Evolutionary conservation across 2,113 vertebrate genomes (phyloP).

Genomic region (Charadrius vociferus): DNA sequence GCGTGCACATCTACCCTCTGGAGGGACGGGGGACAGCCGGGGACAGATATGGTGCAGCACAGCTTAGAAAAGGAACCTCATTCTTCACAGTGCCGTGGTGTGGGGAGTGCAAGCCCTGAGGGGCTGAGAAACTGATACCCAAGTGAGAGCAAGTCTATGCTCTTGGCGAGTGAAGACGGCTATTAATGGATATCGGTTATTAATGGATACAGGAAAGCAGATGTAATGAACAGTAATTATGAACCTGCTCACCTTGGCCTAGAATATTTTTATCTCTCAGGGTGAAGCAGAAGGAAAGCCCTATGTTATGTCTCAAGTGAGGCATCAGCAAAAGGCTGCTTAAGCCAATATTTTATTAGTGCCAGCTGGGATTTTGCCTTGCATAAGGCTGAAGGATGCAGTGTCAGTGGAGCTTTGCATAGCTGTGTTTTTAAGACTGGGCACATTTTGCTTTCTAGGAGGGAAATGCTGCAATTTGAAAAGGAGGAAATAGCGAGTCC

Average conservation of each 20-base stretch:
- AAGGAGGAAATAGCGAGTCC: background rate
- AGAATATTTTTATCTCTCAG: background rate
- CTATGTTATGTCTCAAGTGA: background rate
- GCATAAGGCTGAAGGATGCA: background rate
- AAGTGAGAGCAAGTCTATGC: background rate
- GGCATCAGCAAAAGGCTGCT: background rate
- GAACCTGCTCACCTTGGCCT: background rate
- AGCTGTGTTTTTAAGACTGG: background rate
- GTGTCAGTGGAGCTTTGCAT: background rate
- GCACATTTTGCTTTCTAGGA: background rate
- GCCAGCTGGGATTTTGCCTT: background rate
- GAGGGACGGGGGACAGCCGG: fast-evolving
- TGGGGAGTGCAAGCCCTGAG: background rate
- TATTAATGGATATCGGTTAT: background rate
- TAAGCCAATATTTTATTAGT: background rate
- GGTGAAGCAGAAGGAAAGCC: background rate
- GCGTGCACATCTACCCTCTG: background rate
- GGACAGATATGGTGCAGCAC: background rate
- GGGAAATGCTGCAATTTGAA: background rate
- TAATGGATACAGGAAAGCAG: background rate
- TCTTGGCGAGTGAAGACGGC: background rate
- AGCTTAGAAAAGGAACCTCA: background rate
- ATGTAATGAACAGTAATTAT: background rate
- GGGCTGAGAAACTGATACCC: background rate
- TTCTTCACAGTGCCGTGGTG: fast-evolving